These are phyloP conservation scores for Tridacna crocea DNA, from an alignment of 2,888 invertebrate species.

Conservation along the genomic window DNA sequence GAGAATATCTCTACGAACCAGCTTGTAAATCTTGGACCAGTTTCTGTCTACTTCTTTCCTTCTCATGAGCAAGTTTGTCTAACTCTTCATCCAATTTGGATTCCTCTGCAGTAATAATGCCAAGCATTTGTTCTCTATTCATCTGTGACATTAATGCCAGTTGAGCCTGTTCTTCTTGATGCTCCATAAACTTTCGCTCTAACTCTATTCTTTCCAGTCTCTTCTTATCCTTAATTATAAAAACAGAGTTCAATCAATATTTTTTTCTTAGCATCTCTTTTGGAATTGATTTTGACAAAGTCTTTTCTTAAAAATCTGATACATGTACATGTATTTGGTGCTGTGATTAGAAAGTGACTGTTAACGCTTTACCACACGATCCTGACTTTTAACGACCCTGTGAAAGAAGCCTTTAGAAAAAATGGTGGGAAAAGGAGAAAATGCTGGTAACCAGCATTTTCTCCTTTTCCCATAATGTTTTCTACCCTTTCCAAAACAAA, in stretches of 20 bases:
- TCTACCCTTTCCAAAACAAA: no score
- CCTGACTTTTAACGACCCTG: no score
- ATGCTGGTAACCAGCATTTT: background rate
- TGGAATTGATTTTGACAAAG: no score
- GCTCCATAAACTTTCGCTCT: slow-evolving; percentile 75
- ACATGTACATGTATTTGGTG: no score
- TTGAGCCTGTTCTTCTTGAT: slow-evolving; percentile 76
- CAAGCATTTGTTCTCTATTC: slow-evolving; percentile 73
- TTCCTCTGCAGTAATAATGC: slow-evolving; percentile 75
- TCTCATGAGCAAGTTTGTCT: slow-evolving; percentile 67
- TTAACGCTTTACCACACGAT: no score
- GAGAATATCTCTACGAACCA: slow-evolving; percentile 55
- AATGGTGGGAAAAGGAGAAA: background rate
- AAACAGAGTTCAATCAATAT: background rate
- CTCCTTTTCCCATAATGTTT: background rate
- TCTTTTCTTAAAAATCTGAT: no score
- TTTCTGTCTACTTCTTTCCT: slow-evolving; percentile 69
- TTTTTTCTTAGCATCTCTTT: no score
- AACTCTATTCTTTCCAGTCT: slow-evolving; percentile 74
- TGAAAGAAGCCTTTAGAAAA: no score
- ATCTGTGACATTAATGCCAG: slow-evolving; percentile 73
- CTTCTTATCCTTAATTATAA: slow-evolving; percentile 68
- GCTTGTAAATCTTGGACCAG: slow-evolving; percentile 70
- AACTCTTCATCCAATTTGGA: slow-evolving; percentile 72
- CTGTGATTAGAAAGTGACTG: no score